phyloP scores from a whole-genome alignment of 2,888 invertebrate species.

The Nyleta sp. region DNA sequence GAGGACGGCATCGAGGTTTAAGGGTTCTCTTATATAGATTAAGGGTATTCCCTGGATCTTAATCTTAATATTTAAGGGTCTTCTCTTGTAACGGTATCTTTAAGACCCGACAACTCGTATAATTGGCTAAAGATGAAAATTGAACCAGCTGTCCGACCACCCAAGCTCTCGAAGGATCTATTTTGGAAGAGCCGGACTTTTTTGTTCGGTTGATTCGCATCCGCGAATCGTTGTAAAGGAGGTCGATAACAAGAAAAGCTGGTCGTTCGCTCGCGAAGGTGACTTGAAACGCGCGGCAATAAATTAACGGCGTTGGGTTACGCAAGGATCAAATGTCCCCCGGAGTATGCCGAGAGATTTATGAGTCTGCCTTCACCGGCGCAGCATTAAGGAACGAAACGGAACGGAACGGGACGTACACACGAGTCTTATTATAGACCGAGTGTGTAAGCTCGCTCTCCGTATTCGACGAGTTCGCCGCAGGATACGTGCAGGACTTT shows the following conservation, averaged over 20 bases:
- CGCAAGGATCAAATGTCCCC: conserved; percentile 83
- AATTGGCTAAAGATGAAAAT: too few relatives aligned
- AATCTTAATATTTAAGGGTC: too few relatives aligned
- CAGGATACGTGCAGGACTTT: conserved; percentile 80
- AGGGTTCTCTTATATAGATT: too few relatives aligned
- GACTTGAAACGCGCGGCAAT: conserved; percentile 82
- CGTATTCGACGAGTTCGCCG: conserved; percentile 74
- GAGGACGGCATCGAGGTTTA: too few relatives aligned
- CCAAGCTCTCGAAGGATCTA: conserved; percentile 38
- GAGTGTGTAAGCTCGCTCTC: conserved; percentile 69
- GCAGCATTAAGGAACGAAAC: conserved; percentile 79
- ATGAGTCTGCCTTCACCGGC: conserved; percentile 81
- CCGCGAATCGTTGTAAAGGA: conserved; percentile 69
- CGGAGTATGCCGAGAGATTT: conserved; percentile 82
- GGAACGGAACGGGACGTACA: conserved; percentile 76
- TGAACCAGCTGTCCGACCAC: too few relatives aligned
- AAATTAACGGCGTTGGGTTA: conserved; percentile 83
- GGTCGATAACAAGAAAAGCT: conserved; percentile 74
- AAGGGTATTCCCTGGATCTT: neutral
- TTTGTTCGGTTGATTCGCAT: conserved; percentile 52
- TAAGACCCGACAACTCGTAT: too few relatives aligned
- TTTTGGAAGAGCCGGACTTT: conserved; percentile 34
- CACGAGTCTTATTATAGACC: conserved; percentile 81
- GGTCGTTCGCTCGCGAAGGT: conserved; percentile 78
- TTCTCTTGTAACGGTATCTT: too few relatives aligned